These are phyloP conservation scores for Adelognathus sp. DNA, from an alignment of 2,888 invertebrate species.

Conservation along the genomic window DNA sequence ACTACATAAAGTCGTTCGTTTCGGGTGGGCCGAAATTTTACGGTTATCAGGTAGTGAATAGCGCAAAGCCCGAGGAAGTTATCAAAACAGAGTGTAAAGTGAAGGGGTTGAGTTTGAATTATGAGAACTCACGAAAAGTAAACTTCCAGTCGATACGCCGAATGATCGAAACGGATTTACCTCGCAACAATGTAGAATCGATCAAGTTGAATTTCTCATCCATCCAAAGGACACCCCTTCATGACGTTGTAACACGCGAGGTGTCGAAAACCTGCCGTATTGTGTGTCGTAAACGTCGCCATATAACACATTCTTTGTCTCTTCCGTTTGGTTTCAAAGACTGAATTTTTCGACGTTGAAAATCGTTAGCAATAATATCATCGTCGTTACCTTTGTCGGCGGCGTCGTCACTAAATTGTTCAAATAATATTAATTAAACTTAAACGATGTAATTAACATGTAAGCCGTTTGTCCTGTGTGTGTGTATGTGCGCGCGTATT, in stretches of 20 bases:
- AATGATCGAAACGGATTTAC: neutral
- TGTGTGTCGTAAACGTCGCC: slow-evolving; percentile 6
- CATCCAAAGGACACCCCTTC: neutral
- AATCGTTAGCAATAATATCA: too few relatives aligned
- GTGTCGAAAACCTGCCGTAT: neutral
- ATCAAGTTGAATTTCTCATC: neutral
- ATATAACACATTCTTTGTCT: neutral
- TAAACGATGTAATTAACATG: too few relatives aligned
- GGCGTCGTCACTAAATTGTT: too few relatives aligned
- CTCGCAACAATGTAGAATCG: neutral
- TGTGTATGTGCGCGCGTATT: too few relatives aligned
- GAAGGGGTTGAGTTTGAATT: slow-evolving; percentile 50
- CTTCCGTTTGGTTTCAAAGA: neutral
- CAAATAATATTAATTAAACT: too few relatives aligned
- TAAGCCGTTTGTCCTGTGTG: too few relatives aligned
- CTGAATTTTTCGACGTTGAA: too few relatives aligned
- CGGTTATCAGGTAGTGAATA: slow-evolving; percentile 12
- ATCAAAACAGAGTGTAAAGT: slow-evolving; percentile 62
- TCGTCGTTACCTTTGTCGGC: too few relatives aligned
- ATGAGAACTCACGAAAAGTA: slow-evolving; percentile 4
- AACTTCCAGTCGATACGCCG: slow-evolving; percentile 34
- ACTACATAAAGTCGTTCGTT: slow-evolving; percentile 72
- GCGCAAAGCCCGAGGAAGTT: neutral
- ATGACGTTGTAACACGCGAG: neutral
- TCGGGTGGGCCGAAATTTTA: slow-evolving; percentile 75